A percentile compares a stretch with the other conserved stretches of the same genome.
phyloP scores from a whole-genome alignment of 2,113 vertebrate genomes.

The Scytalopus superciliaris region DNA sequence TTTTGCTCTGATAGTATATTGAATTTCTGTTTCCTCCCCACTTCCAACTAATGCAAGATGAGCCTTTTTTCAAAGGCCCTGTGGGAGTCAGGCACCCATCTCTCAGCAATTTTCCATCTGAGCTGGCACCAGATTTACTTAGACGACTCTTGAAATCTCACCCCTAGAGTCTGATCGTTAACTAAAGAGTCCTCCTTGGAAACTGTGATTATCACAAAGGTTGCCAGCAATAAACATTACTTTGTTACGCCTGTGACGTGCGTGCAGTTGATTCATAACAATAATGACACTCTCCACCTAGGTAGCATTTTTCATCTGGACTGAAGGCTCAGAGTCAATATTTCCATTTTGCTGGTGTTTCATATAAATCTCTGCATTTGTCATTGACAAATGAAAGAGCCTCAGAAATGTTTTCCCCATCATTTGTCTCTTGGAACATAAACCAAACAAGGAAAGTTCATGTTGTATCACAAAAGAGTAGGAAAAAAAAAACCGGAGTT shows the following conservation, averaged over 20 bases:
- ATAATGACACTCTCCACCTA: constrained; percentile 45
- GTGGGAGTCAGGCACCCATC: constrained; percentile 39
- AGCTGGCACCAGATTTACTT: constrained; percentile 10
- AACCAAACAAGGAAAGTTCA: constrained; percentile 56
- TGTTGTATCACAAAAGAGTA: constrained; percentile 45
- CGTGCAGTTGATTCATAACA: constrained; percentile 47
- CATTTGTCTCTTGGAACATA: constrained; percentile 57
- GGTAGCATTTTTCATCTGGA: constrained; percentile 38
- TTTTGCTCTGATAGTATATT: neutral
- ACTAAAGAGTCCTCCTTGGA: constrained; percentile 9
- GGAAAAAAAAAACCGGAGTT: neutral
- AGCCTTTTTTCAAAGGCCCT: neutral
- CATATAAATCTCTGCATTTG: constrained; percentile 57
- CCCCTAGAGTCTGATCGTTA: neutral
- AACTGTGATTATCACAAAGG: constrained; percentile 39
- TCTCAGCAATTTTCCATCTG: constrained; percentile 41
- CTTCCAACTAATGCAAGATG: constrained; percentile 17
- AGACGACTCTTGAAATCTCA: constrained; percentile 22
- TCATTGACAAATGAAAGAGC: constrained; percentile 57
- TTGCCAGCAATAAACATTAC: neutral
- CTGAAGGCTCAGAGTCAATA: constrained; percentile 19
- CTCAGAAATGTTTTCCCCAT: constrained; percentile 66
- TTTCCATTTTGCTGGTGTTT: constrained; percentile 61
- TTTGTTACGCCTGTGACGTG: constrained; percentile 25
- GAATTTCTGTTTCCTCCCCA: neutral